phyloP scores from a whole-genome alignment of 2,888 invertebrate genomes.

The Chymomyza procnemis region DNA sequence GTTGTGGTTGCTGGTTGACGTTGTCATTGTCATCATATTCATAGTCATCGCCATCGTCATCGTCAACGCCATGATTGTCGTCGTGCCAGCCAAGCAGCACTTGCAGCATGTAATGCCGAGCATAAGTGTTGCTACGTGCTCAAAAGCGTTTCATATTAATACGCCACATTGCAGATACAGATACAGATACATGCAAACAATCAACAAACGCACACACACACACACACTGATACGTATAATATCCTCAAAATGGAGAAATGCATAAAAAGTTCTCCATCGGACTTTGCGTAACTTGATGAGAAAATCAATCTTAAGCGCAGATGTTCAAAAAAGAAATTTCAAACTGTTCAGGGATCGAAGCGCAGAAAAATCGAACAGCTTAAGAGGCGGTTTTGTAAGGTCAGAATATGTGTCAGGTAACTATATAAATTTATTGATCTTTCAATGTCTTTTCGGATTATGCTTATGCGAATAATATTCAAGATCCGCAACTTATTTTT shows the following conservation, averaged over 20 bases:
- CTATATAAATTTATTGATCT: too few species aligned
- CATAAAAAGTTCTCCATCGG: neutral
- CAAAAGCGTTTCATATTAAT: slow-evolving; percentile 74
- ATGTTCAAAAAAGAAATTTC: neutral
- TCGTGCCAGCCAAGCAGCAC: slow-evolving; percentile 46
- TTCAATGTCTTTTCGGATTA: too few species aligned
- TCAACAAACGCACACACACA: slow-evolving; percentile 36
- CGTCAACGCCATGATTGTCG: slow-evolving; percentile 60
- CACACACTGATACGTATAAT: slow-evolving; percentile 24
- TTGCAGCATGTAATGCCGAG: slow-evolving; percentile 66
- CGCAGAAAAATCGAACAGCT: too few species aligned
- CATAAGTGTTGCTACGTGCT: slow-evolving; percentile 76
- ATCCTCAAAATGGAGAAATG: neutral
- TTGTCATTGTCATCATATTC: slow-evolving; percentile 30
- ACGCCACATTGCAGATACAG: slow-evolving; percentile 29
- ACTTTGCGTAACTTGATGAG: neutral
- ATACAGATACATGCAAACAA: neutral
- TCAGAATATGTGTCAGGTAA: too few species aligned
- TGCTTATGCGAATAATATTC: too few species aligned
- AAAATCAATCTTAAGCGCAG: neutral
- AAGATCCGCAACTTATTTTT: too few species aligned
- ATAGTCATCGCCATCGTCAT: slow-evolving; percentile 42
- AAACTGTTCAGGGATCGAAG: neutral
- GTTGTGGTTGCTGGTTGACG: slow-evolving; percentile 23
- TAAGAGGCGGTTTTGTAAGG: too few species aligned